Evolutionary conservation across 2,113 vertebrate species (phyloP), one percentile per base, ranked within the genome.

Genomic region (Grammomys surdaster): DNA sequence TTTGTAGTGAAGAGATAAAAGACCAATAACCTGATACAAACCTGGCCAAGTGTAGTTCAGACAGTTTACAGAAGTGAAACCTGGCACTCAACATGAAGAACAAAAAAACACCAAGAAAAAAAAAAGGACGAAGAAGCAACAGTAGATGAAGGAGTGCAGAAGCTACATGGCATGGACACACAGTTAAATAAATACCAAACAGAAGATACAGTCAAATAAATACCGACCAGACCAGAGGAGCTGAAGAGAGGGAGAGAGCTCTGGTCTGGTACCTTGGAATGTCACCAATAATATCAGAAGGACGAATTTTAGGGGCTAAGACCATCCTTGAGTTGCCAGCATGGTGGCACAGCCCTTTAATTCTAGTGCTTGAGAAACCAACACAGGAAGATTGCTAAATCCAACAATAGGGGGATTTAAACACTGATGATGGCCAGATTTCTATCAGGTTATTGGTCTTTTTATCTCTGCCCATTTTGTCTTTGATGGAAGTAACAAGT

Each of bases 1-100:
- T 46, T 96, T 91, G 69, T 95, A 91, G 40, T 88, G 11, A 85
- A 13, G 31, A 22, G 7, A 77, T 77, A 80, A 82, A 90, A 89
- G 40, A 82, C 28, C 19, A 78, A 75, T 14, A 90, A 88, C 28
- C 12, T 51, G 28, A 86, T 40, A 40, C 31, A 76, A n/a, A 89
- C 43, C 75, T 20, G 26, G 85, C 28, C 60, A 90, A 90, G 14
- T 67, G 17, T 75, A 93, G 33, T 40, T 40, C 40, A 81, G 46
- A 48, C 1, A 91, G 54, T 75, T 94, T 60, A 84, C 11, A 51
- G 54, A 69, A 33, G 33, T 10, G 65, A 78, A 51, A 10, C 40
- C 36, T 9, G 31, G 33, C 33, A 24, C 40, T 60, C 70, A 92
- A 46, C n/a, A 20, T 0, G 48, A 88, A 93, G 26, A 70, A 7